Percentiles rank a stretch among this genome's conserved stretches.
Evolutionary conservation across 2,113 vertebrate species (phyloP).

Genomic region (Hypocryptadius cinnamomeus): DNA sequence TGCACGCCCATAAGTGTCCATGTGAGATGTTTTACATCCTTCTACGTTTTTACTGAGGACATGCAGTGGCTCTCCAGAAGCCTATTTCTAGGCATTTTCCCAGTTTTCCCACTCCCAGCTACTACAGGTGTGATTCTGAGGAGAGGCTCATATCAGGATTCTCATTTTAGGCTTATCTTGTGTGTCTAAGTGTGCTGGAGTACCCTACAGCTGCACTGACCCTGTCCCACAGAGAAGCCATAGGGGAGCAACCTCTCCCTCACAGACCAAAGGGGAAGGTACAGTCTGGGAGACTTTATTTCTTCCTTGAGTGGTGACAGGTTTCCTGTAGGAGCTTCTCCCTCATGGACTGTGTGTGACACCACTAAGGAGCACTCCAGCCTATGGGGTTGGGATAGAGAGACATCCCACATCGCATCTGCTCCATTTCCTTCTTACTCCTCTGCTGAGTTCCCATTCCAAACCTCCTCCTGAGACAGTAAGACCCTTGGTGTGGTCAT

Average conservation of each 20-base stretch:
- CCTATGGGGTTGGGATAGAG: neutral
- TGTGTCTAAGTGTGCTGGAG: neutral
- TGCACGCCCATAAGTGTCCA: accelerated
- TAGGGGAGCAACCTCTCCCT: neutral
- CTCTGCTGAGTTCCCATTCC: neutral
- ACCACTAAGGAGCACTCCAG: neutral
- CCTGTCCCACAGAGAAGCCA: neutral
- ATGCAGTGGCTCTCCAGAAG: neutral
- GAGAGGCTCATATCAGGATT: neutral
- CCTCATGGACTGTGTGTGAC: accelerated
- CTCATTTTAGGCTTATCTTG: neutral
- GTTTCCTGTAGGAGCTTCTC: neutral
- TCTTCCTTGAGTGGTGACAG: neutral
- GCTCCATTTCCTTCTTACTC: neutral
- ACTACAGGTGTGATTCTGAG: neutral
- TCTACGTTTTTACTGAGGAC: neutral
- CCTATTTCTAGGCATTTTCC: neutral
- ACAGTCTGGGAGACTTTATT: neutral
- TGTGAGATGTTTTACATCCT: neutral
- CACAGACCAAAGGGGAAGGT: neutral
- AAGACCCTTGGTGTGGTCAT: neutral
- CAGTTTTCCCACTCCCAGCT: neutral
- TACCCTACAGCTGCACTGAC: neutral
- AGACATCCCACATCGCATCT: neutral
- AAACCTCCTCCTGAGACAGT: neutral